These are phyloP conservation scores for Procavia capensis DNA, from an alignment of 2,113 vertebrate genomes.

Conservation along the genomic window DNA sequence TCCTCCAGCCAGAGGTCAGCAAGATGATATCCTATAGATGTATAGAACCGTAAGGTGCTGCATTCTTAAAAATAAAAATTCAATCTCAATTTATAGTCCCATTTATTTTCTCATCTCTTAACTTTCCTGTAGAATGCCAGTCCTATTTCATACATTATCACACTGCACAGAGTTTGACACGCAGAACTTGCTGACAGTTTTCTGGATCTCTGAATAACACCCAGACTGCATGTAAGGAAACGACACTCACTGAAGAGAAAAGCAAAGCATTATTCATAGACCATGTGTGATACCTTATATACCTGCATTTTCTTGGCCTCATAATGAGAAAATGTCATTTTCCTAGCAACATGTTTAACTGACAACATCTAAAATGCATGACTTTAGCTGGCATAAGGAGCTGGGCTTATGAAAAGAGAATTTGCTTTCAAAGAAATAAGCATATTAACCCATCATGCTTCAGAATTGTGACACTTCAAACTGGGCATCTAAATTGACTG, in stretches of 20 bases:
- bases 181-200: background rate
- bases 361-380: background rate
- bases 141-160: background rate
- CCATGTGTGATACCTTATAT: background rate
- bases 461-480: background rate
- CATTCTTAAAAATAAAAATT: too few species aligned
- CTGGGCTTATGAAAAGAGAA: background rate
- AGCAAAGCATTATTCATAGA: background rate
- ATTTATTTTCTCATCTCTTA: background rate
- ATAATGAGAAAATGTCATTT: background rate
- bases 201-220: background rate
- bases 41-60: too few species aligned
- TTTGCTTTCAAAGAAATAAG: constrained; percentile 9
- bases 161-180: background rate
- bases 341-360: background rate
- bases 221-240: background rate
- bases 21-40: too few species aligned
- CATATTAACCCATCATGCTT: background rate
- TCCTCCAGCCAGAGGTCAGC: too few species aligned
- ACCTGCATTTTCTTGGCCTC: background rate
- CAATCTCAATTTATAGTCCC: background rate
- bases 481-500: background rate
- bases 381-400: background rate
- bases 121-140: background rate
- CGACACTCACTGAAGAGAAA: background rate